These are phyloP conservation scores for Pelecanus crispus DNA, from an alignment of 2,113 vertebrate species.

Conservation along the genomic window DNA sequence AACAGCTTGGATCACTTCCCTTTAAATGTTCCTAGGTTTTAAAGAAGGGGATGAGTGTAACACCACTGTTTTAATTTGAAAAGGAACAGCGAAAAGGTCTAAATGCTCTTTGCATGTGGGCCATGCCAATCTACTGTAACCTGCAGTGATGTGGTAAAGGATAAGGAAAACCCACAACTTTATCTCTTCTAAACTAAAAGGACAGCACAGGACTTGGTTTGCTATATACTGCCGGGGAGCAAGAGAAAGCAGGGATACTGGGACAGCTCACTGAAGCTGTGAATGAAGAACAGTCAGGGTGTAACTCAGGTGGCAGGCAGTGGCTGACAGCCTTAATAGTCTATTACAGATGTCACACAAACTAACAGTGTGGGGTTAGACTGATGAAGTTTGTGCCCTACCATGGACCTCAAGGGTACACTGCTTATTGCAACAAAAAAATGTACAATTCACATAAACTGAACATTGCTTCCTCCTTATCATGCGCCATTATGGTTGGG, in stretches of 20 bases:
- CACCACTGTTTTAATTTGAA: background rate
- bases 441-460: background rate
- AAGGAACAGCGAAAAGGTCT: background rate
- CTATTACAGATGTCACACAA: background rate
- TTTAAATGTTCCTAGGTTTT: background rate
- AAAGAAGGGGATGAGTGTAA: background rate
- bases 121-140: background rate
- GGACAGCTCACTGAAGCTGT: background rate
- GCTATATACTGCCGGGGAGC: background rate
- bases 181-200: background rate
- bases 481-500: rapidly evolving
- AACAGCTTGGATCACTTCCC: background rate
- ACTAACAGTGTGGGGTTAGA: rapidly evolving
- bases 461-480: background rate
- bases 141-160: background rate
- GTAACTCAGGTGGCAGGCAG: background rate
- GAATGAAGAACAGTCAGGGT: background rate
- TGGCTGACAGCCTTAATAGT: background rate
- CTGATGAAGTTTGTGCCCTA: background rate
- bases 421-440: background rate
- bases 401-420: background rate
- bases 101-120: background rate
- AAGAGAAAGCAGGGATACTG: background rate
- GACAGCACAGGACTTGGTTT: background rate
- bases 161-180: background rate